Percentiles rank a stretch among this genome's conserved stretches.
Evolutionary conservation across 1,140 invertebrate genomes (phyloP).

Genomic region (Apis mellifera): DNA sequence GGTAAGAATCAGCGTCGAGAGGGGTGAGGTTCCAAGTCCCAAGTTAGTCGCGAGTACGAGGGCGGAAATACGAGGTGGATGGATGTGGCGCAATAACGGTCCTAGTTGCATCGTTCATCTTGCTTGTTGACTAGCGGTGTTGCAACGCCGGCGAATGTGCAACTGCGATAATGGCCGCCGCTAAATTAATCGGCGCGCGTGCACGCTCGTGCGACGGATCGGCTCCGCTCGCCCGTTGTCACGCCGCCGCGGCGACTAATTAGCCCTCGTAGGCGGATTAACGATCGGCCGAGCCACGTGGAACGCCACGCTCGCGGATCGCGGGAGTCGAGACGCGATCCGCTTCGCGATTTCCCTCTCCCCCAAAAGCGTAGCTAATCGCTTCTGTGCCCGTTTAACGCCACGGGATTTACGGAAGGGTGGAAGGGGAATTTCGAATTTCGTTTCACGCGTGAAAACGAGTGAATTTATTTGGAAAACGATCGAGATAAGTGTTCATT

Average conservation of each 20-base stretch:
- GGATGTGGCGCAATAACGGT: constrained; percentile 68
- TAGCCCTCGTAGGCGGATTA: constrained; percentile 64
- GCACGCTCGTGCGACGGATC: constrained; percentile 29
- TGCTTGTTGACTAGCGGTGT: constrained; percentile 59
- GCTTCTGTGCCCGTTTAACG: too few relatives aligned
- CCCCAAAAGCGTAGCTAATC: background rate
- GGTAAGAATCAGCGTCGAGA: constrained; percentile 7
- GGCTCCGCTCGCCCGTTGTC: constrained; percentile 18
- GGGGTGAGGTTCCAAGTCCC: background rate
- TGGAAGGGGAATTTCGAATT: too few relatives aligned
- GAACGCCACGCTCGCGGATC: constrained; percentile 26
- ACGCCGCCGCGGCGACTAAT: constrained; percentile 47
- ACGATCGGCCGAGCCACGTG: constrained; percentile 36
- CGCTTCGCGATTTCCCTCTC: constrained; percentile 14
- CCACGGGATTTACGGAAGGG: background rate
- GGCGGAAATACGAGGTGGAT: constrained; percentile 66
- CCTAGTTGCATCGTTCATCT: constrained; percentile 67
- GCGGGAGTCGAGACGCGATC: background rate
- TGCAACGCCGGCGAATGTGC: constrained; percentile 59
- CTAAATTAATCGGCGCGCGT: constrained; percentile 67
- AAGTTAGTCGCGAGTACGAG: constrained; percentile 19
- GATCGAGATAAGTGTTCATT: too few relatives aligned
- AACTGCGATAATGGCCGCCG: constrained; percentile 67
- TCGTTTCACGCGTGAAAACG: too few relatives aligned
- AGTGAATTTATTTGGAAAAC: too few relatives aligned